Evolutionary conservation across 2,797 vertebrate genomes (phyloP).

Genomic region (Onychomys leucogaster): DNA sequence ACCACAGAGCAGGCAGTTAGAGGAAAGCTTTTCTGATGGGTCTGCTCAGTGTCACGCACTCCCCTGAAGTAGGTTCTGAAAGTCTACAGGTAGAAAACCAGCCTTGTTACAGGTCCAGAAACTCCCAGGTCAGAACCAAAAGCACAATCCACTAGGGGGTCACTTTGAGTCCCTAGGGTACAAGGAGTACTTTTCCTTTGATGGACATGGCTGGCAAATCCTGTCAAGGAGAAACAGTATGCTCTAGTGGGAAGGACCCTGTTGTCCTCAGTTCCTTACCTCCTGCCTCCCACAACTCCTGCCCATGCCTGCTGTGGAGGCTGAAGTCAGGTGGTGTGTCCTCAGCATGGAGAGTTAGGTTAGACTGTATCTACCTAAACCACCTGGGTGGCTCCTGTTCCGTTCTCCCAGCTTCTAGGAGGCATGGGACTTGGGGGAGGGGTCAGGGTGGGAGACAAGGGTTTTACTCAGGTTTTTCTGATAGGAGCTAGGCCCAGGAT

Average conservation of each 20-base stretch:
- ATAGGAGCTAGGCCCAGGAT: not conserved
- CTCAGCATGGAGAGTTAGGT: not conserved
- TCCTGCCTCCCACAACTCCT: not conserved
- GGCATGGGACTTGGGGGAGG: not conserved
- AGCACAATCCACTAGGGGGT: slow-evolving; percentile 10
- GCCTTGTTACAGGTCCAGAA: not conserved
- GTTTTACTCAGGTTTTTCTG: not conserved
- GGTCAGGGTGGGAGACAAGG: not conserved
- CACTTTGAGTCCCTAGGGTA: not conserved
- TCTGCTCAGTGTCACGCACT: not conserved
- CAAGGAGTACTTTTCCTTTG: not conserved
- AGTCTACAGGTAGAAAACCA: not conserved
- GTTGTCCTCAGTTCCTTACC: not conserved
- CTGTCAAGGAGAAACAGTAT: not conserved
- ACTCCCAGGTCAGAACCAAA: not conserved
- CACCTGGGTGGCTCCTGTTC: not conserved
- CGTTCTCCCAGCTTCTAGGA: not conserved
- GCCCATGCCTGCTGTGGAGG: not conserved
- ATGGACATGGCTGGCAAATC: not conserved
- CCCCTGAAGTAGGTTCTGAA: not conserved
- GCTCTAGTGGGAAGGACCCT: not conserved
- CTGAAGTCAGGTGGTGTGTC: not conserved
- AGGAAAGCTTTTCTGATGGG: not conserved
- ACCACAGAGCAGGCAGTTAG: not conserved
- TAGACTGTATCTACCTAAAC: not conserved